A percentile compares a stretch with the other conserved stretches of the same genome.
Evolutionary conservation across 2,888 invertebrate species (phyloP).

Genomic region (Trimorus sp.): DNA sequence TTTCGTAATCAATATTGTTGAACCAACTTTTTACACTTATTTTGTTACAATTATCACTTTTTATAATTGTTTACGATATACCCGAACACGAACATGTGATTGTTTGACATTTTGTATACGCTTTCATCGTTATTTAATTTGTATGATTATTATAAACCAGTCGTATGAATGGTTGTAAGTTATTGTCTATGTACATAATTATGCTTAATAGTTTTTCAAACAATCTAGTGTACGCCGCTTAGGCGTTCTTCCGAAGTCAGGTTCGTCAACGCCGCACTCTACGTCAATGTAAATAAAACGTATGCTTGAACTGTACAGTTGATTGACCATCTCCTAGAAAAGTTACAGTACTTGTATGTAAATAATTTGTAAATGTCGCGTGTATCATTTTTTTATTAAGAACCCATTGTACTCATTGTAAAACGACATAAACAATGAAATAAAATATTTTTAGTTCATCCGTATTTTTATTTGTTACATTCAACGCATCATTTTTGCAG

Average conservation of each 20-base stretch:
- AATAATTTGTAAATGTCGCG: conserved; percentile 48
- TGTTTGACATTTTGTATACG: too few species aligned
- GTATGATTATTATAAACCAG: too few species aligned
- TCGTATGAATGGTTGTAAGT: too few species aligned
- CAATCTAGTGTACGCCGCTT: neutral
- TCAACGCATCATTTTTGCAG: too few species aligned
- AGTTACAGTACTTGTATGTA: conserved; percentile 38
- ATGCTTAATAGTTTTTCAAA: too few species aligned
- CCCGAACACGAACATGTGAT: too few species aligned
- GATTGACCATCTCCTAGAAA: neutral
- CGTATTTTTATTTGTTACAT: neutral
- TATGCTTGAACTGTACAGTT: conserved; percentile 15
- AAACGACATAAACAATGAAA: conserved; percentile 5
- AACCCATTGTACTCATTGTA: neutral
- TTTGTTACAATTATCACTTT: too few species aligned
- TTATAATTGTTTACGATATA: too few species aligned
- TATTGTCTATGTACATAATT: too few species aligned
- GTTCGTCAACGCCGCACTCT: conserved; percentile 11
- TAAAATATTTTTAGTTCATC: neutral
- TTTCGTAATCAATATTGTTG: too few species aligned
- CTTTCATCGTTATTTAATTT: too few species aligned
- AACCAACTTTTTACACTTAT: too few species aligned
- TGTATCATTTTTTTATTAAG: conserved; percentile 50
- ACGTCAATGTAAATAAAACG: conserved; percentile 15
- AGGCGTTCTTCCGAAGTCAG: conserved; percentile 6